Evolutionary conservation across 1,140 invertebrate species (phyloP).

Genomic region (Calosoma granatense): DNA sequence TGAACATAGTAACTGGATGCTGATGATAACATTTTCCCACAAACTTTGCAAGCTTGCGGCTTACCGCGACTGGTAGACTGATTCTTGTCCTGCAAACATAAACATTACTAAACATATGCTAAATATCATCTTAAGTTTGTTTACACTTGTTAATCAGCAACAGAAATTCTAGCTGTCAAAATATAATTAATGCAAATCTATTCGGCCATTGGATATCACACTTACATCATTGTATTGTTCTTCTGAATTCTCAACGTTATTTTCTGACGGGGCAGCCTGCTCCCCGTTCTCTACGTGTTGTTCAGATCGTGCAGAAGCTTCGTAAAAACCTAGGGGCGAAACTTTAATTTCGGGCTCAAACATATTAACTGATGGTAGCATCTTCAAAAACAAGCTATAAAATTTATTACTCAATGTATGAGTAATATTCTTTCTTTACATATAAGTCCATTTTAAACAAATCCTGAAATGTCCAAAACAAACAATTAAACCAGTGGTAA

Average conservation of each 20-base stretch:
- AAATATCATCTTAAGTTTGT: too few species aligned
- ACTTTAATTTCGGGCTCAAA: conserved; percentile 21
- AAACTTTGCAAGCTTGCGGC: conserved; percentile 62
- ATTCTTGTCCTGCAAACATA: background rate
- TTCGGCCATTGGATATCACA: too few species aligned
- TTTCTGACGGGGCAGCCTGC: background rate
- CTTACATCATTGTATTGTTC: too few species aligned
- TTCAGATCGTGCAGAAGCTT: background rate
- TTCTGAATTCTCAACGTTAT: background rate
- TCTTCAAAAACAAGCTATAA: background rate
- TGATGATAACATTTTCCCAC: conserved; percentile 63
- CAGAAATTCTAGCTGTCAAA: too few species aligned
- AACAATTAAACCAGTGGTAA: too few species aligned
- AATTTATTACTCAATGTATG: background rate
- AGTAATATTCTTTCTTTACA: too few species aligned
- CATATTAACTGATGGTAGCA: conserved; percentile 16
- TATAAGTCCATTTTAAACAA: too few species aligned
- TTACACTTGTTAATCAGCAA: too few species aligned
- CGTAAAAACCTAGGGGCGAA: conserved; percentile 19
- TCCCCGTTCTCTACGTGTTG: background rate
- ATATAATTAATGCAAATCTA: too few species aligned
- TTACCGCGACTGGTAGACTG: conserved; percentile 37
- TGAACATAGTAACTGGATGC: conserved; percentile 69
- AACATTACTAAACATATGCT: too few species aligned
- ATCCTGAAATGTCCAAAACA: too few species aligned